Percentiles rank a stretch among this genome's conserved stretches.
These are phyloP conservation scores for Scaptomyza cyrtandrae DNA, from an alignment of 2,888 invertebrate genomes.

Conservation along the genomic window DNA sequence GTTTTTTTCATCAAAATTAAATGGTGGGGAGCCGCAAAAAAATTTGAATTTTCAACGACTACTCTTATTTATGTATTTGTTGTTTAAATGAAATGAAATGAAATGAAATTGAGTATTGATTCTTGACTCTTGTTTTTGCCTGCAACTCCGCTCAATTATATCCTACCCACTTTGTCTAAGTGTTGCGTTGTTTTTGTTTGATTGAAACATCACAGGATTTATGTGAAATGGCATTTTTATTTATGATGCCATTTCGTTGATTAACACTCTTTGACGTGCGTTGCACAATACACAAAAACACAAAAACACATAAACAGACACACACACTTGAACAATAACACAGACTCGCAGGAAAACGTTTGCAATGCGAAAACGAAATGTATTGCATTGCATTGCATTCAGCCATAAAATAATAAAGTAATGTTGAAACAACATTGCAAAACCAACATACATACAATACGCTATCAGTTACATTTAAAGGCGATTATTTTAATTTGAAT, in stretches of 20 bases:
- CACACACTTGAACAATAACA: not conserved
- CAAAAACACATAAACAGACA: not conserved
- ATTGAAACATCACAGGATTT: conserved; percentile 77
- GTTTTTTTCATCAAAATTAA: no score
- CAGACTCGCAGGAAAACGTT: conserved; percentile 16
- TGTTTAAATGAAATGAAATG: conserved; percentile 55
- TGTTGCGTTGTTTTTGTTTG: conserved; percentile 64
- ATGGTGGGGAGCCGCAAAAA: no score
- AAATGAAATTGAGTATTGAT: conserved; percentile 41
- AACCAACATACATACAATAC: conserved; percentile 1
- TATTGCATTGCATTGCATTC: conserved; percentile 35
- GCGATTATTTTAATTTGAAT: conserved; percentile 12
- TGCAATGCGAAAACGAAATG: conserved; percentile 39
- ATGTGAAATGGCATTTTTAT: conserved; percentile 75
- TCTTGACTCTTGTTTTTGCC: not conserved
- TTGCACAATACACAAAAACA: conserved; percentile 24
- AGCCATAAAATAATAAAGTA: conserved; percentile 2
- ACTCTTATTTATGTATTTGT: conserved; percentile 47
- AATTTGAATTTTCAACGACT: no score
- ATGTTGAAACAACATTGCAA: not conserved
- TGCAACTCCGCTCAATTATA: not conserved
- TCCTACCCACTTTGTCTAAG: conserved; percentile 23
- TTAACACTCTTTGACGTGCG: conserved; percentile 74
- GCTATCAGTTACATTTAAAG: conserved; percentile 26
- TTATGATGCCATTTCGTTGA: conserved; percentile 79